Evolutionary conservation across 2,113 vertebrate species (phyloP).

Genomic region (Bubalus kerabau): DNA sequence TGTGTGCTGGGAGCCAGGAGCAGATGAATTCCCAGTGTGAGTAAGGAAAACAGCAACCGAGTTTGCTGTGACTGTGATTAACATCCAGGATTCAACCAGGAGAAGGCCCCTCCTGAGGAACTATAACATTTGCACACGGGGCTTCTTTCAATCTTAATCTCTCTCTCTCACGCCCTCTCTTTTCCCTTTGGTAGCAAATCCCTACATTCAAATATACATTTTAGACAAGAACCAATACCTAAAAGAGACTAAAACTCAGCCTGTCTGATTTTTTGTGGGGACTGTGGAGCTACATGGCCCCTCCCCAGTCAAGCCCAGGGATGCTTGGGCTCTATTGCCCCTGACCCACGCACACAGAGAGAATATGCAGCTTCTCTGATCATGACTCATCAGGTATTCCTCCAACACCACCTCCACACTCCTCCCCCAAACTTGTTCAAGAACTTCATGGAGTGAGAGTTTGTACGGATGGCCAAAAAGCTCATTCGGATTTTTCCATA

Average conservation of each 20-base stretch:
- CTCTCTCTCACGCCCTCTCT: not conserved
- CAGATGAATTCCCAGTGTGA: slow-evolving; percentile 7
- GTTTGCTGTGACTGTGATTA: slow-evolving; percentile 32
- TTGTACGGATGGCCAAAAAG: not conserved
- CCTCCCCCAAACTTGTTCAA: not conserved
- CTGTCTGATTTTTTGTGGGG: not conserved
- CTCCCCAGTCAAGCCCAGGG: not conserved
- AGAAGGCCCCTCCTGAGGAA: not conserved
- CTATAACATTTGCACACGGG: not conserved
- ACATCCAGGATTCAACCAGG: not conserved
- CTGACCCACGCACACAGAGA: not conserved
- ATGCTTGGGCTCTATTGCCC: not conserved
- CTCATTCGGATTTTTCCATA: not conserved
- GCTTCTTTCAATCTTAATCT: not conserved
- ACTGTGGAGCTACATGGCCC: not conserved
- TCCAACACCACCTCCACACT: not conserved
- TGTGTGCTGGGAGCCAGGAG: not conserved
- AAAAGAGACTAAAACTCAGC: not conserved
- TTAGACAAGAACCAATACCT: not conserved
- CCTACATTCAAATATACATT: not conserved
- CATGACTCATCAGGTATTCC: not conserved
- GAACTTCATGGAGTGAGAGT: not conserved
- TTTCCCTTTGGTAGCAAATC: not conserved
- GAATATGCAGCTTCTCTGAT: not conserved
- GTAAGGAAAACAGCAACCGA: slow-evolving; percentile 2